Conservation (phyloP, 1,140 invertebrate species). For the Neuroterus valhalla region DNA sequence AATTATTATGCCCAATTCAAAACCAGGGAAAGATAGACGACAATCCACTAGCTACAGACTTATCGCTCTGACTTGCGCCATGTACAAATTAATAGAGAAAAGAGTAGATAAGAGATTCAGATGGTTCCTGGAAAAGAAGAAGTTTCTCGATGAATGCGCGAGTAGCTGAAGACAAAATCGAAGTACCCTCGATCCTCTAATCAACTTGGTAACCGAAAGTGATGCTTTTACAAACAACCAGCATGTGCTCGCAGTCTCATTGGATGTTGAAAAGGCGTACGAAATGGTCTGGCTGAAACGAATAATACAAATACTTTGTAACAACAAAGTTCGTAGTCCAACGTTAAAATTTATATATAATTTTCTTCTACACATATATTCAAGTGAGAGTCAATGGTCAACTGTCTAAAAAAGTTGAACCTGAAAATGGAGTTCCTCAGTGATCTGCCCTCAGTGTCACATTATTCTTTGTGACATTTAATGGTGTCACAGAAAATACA, state of each 20-base stretch:
- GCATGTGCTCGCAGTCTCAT: too few species aligned
- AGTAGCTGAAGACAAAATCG: conserved; percentile 45
- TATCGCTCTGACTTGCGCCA: too few species aligned
- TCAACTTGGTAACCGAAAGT: conserved; percentile 41
- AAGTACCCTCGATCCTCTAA: conserved; percentile 47
- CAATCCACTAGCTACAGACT: too few species aligned
- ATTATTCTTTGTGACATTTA: too few species aligned
- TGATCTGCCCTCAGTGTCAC: conserved; percentile 51
- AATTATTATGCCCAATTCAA: conserved; percentile 61
- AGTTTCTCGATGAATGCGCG: conserved; percentile 41
- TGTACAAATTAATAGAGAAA: conserved; percentile 61
- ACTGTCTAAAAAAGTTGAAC: too few species aligned
- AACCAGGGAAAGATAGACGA: too few species aligned
- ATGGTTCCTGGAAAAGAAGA: conserved; percentile 39
- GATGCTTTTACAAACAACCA: conserved; percentile 48
- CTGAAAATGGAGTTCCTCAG: conserved; percentile 51
- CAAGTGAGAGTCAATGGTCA: too few species aligned
- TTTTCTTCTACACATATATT: conserved; percentile 35
- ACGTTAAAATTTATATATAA: conserved; percentile 38
- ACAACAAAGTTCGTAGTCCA: conserved; percentile 33
- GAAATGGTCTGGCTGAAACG: too few species aligned
- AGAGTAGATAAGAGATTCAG: conserved; percentile 48
- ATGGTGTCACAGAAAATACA: conserved; percentile 37
- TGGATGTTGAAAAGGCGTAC: too few species aligned
- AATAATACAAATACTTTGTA: conserved; percentile 33